Evolutionary conservation across 2,888 invertebrate species (phyloP).

Genomic region (Muschampia plurimacula): DNA sequence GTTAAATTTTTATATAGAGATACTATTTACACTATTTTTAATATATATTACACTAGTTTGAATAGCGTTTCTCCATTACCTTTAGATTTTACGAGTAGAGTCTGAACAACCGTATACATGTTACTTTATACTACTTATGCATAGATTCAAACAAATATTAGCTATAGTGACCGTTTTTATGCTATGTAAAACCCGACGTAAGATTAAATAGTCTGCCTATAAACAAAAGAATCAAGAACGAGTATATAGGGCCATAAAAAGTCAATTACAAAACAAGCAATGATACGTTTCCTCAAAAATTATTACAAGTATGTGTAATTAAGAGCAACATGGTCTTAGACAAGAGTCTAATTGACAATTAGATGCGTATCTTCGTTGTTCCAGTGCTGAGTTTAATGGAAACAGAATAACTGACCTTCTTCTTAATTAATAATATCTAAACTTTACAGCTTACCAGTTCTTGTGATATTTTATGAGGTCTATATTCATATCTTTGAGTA

Average conservation of each 20-base stretch:
- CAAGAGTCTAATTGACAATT: constrained; percentile 59
- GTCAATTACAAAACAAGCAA: constrained; percentile 51
- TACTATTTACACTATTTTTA: too few species aligned
- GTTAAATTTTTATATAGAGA: too few species aligned
- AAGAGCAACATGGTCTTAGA: constrained; percentile 44
- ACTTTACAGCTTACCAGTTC: constrained; percentile 9
- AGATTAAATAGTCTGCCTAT: too few species aligned
- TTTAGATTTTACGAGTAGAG: too few species aligned
- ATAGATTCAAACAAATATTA: not conserved
- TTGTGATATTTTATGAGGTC: constrained; percentile 14
- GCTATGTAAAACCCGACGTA: too few species aligned
- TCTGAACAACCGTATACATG: too few species aligned
- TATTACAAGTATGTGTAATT: constrained; percentile 43
- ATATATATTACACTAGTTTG: too few species aligned
- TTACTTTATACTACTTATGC: too few species aligned
- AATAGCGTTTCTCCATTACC: too few species aligned
- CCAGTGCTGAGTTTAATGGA: constrained; percentile 54
- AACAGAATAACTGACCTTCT: constrained; percentile 60
- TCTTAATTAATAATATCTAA: constrained; percentile 46
- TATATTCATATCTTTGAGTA: not conserved
- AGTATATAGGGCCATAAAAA: constrained; percentile 45
- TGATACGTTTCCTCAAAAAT: constrained; percentile 48
- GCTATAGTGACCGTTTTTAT: too few species aligned
- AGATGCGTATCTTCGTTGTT: constrained; percentile 63
- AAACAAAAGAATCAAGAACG: not conserved